phyloP scores from a whole-genome alignment of 2,113 vertebrate genomes.

The Cheilinus undulatus region DNA sequence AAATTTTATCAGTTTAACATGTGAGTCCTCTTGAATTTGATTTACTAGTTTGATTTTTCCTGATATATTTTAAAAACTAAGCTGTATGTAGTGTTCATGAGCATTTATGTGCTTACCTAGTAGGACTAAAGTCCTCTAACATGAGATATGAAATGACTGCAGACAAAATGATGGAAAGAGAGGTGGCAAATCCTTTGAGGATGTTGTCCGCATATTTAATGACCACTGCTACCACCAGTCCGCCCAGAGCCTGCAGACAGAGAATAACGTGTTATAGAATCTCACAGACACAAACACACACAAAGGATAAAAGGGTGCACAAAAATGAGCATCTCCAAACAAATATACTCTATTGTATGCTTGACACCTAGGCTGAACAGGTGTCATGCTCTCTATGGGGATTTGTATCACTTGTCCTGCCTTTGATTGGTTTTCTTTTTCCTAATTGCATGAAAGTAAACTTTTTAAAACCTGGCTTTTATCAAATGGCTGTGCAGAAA shows the following conservation, averaged over 20 bases:
- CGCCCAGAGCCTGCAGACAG: slow-evolving; percentile 68
- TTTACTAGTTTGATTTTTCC: too few relatives aligned
- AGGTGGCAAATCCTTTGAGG: slow-evolving; percentile 78
- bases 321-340: not conserved
- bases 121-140: slow-evolving; percentile 70
- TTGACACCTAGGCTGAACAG: too few relatives aligned
- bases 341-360: too few relatives aligned
- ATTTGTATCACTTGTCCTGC: too few relatives aligned
- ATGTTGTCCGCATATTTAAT: slow-evolving; percentile 82
- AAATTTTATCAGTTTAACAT: too few relatives aligned
- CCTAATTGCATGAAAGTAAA: too few relatives aligned
- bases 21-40: too few relatives aligned
- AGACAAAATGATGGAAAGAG: slow-evolving; percentile 74
- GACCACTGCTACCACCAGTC: slow-evolving; percentile 71
- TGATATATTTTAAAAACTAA: too few relatives aligned
- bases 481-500: too few relatives aligned
- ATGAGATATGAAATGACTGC: slow-evolving; percentile 73
- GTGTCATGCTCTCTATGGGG: too few relatives aligned
- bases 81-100: not conserved
- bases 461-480: too few relatives aligned
- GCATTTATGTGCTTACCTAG: slow-evolving; percentile 45
- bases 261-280: not conserved
- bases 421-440: too few relatives aligned
- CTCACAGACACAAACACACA: not conserved
- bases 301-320: not conserved